Evolutionary conservation across 1,140 invertebrate species (phyloP).

Genomic region (Diploscapter pachys): DNA sequence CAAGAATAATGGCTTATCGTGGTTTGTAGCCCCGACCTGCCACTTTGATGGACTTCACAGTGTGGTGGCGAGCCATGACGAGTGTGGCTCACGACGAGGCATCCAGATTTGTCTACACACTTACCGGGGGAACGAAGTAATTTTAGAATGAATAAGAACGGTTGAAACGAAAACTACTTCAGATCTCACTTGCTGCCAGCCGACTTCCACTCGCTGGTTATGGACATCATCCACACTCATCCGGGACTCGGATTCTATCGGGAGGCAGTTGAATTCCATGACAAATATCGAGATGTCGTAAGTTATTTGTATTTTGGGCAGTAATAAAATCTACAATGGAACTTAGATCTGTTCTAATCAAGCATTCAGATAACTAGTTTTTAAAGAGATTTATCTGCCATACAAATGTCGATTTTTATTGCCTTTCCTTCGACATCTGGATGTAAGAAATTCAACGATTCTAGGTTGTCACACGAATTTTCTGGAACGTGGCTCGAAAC

Average conservation of each 20-base stretch:
- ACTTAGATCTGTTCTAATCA: too few species aligned
- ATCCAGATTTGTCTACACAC: constrained; percentile 76
- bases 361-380: not conserved
- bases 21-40: constrained; percentile 12
- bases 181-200: constrained; percentile 64
- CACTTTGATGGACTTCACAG: constrained; percentile 46
- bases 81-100: constrained; percentile 34
- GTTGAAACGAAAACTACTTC: too few species aligned
- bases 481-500: constrained; percentile 93
- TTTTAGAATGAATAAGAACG: constrained; percentile 46
- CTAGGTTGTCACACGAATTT: constrained; percentile 91
- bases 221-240: constrained; percentile 99
- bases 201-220: constrained; percentile 80
- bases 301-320: constrained; percentile 22
- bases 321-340: not conserved
- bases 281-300: constrained; percentile 71
- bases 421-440: not conserved
- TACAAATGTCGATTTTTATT: not conserved
- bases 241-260: constrained; percentile 92
- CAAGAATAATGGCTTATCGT: not conserved
- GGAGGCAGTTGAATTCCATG: constrained; percentile 96
- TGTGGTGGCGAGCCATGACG: constrained; percentile 46
- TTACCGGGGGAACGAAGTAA: constrained; percentile 59
- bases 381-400: not conserved
- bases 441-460: constrained; percentile 22